Evolutionary conservation across 2,797 vertebrate genomes (phyloP), one percentile per base, ranked within the genome.

Genomic region (Adrianichthys oophorus): DNA sequence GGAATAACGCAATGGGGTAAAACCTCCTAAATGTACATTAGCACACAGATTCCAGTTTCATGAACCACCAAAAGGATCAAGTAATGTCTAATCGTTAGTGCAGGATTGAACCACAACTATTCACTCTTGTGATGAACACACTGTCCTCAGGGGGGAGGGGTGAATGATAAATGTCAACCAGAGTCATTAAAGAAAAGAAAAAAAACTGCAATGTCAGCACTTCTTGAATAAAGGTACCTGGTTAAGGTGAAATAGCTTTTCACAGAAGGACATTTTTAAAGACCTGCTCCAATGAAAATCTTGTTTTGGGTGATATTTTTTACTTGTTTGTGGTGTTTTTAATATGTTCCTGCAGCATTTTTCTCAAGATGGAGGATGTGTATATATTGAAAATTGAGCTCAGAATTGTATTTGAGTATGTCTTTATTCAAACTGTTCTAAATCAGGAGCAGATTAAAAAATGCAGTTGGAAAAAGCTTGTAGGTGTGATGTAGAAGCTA

Each of bases 161-260:
- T 47, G 41, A 19, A 45, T 24, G 44, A 15, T 62, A 41, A 18
- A 75, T 83, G 73, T 66, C 72, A 68, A 80, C 40, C 12, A 75
- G 48, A 59, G 71, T 71, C 48, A 23, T 8, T 42, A 65, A 19
- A 37, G 26, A 29, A 24, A 24, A 4, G n/a, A 53, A 26, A 19
- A 47, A 49, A 66, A 24, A 41, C 23, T 75, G 66, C 59, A 13
- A n/a, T 14, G 68, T 79, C 71, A 76, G 75, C 71, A 74, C 29
- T 50, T 66, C 46, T 52, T 59, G 53, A 62, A 2, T 66, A 37
- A 59, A 15, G 32, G 14, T 24, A 32, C 32, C 45, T 23, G 52
- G 24, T 56, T 52, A 42, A 50, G 58, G 56, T 51, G 48, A 17
- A 52, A 40, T 40, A 55, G 52, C 56, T 68, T 37, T 5, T 68